Percentiles rank a stretch among this genome's conserved stretches.
Conservation (phyloP, 2,113 vertebrate species). For the Porphyrio hochstetteri region DNA sequence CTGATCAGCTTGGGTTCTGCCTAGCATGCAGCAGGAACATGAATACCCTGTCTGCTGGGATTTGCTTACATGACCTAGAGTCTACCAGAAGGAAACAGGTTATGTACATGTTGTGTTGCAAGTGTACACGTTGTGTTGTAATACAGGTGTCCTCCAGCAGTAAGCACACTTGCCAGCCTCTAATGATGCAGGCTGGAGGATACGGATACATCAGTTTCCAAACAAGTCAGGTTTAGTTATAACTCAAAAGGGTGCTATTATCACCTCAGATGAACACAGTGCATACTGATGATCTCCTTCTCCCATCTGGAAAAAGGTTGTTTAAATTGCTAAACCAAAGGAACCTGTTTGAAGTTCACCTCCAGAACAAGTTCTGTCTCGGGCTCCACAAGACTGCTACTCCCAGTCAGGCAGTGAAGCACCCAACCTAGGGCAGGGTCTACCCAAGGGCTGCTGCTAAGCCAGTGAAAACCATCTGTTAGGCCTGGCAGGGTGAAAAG, state of each 20-base stretch:
- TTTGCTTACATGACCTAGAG: not conserved
- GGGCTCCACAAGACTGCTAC: not conserved
- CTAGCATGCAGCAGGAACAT: not conserved
- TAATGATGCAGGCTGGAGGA: accelerated
- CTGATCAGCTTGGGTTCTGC: not conserved
- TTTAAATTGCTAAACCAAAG: not conserved
- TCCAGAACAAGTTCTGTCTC: not conserved
- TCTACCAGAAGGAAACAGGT: not conserved
- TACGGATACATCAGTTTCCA: not conserved
- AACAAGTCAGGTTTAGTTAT: not conserved
- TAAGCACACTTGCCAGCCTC: not conserved
- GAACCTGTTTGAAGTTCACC: not conserved
- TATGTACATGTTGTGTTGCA: not conserved
- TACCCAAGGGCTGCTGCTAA: not conserved
- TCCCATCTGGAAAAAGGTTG: not conserved
- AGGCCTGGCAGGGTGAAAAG: not conserved
- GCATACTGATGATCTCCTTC: not conserved
- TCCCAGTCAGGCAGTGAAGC: not conserved
- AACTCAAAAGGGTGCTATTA: not conserved
- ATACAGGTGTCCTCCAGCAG: not conserved
- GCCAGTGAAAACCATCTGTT: not conserved
- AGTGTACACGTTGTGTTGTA: not conserved
- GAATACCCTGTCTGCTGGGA: not conserved
- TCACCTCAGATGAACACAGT: not conserved
- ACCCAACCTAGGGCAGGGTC: not conserved